phyloP scores from a whole-genome alignment of 2,113 vertebrate species.

The Lontra canadensis region DNA sequence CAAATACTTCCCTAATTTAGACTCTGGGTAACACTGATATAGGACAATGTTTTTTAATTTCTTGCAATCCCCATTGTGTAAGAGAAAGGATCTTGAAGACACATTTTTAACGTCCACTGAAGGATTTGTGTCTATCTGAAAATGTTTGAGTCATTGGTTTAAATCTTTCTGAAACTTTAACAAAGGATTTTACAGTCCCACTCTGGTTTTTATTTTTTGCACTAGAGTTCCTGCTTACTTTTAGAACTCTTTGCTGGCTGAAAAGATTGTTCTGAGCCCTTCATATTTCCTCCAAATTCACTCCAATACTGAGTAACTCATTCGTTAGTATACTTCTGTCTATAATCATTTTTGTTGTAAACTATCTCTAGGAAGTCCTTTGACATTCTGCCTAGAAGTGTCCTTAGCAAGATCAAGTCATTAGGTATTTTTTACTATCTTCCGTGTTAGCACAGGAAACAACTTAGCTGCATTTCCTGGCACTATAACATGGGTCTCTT shows the following conservation, averaged over 20 bases:
- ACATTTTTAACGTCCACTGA: neutral
- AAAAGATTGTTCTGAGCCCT: neutral
- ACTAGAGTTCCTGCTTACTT: neutral
- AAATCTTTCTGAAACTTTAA: neutral
- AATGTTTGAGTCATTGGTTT: neutral
- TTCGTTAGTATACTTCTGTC: neutral
- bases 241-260: neutral
- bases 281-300: neutral
- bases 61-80: neutral
- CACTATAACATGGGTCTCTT: neutral
- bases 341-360: neutral
- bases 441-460: neutral
- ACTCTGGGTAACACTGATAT: neutral
- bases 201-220: neutral
- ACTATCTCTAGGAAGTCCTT: neutral
- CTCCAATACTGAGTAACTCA: neutral
- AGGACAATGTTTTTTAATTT: neutral
- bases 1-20: neutral
- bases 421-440: neutral
- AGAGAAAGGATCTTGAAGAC: neutral
- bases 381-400: neutral
- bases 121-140: neutral
- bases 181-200: neutral
- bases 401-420: neutral
- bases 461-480: neutral